Base-by-base conservation (phyloP, 2,888 invertebrate species). In the Hypomecis atomaria region DNA sequence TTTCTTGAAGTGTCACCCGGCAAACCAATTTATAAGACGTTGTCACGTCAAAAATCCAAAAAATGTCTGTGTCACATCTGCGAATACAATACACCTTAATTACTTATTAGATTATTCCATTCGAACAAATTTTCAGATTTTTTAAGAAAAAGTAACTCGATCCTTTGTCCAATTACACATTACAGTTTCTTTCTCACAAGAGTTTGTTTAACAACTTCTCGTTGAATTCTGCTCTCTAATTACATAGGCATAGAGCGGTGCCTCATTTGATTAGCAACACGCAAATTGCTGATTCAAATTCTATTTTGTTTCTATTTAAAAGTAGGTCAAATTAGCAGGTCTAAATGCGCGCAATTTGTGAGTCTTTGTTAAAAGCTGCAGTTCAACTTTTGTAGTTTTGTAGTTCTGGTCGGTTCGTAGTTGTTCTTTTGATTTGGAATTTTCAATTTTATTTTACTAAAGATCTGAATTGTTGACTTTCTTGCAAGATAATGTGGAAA, bases 251-350 rank as follows among this genome's bases (percentile, higher is more conserved):
- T 23, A 68, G 63, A 57, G 67, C 65, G 52, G 68, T 63, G 60
- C 63, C 78, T 77, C 71, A 77, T 75, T 78, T 86, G 80, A 85
- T 89, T 89, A 90, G 83, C 80, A 72, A 65, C 67, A 68, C 75
- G 83, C 82, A 79, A 87, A 89, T 82, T 85, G 82, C 80, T 85
- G 87, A 89, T 86, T 87, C 88, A 83, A 84, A 81, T 79, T 79
- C 79, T 78, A 82, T 86, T 85, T 86, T 80, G 84, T 84, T 86
- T 85, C 76, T 84, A 83, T 83, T 78, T 64, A 64, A 70, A 78
- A 79, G 71, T 71, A 72, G 73, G 70, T 69, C 71, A 78, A 78
- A 71, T 70, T 64, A 71, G 73, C 70, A 75, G 74, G 82, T 88
- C 60, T 59, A 88, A 88, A 82, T 68, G 79, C 72, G 75, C 63